Percentiles rank a stretch among this genome's conserved stretches.
Evolutionary conservation across 2,888 invertebrate species (phyloP).

Genomic region (Andrena bucephala): DNA sequence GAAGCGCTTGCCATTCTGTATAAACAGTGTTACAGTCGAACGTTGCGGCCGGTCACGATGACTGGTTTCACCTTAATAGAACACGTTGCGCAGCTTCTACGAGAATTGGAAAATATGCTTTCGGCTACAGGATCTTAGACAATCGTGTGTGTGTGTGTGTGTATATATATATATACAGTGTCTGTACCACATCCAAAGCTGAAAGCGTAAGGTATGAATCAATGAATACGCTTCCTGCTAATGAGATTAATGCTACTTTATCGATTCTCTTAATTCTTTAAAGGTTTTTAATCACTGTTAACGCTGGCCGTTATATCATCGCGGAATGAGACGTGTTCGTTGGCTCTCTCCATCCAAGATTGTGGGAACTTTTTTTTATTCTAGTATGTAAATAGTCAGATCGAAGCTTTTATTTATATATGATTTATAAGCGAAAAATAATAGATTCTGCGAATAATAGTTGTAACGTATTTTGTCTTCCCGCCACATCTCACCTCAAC

Average conservation of each 20-base stretch:
- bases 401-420: conserved; percentile 68
- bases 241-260: conserved; percentile 4
- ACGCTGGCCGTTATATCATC: conserved; percentile 52
- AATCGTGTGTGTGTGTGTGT: conserved; percentile 1
- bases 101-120: conserved; percentile 73
- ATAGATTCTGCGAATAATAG: conserved; percentile 38
- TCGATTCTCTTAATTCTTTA: not conserved
- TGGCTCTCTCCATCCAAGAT: conserved; percentile 12
- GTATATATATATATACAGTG: conserved; percentile 5
- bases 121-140: conserved; percentile 54
- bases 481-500: not conserved
- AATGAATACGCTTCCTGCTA: conserved; percentile 1
- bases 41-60: conserved; percentile 74
- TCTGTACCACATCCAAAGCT: conserved; percentile 22
- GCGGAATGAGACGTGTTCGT: conserved; percentile 15
- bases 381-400: conserved; percentile 61
- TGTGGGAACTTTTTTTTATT: conserved; percentile 50
- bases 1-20: conserved; percentile 78
- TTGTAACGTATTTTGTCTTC: not conserved
- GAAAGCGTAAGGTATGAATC: conserved; percentile 22
- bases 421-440: conserved; percentile 63
- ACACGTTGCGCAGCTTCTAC: conserved; percentile 74
- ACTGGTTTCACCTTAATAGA: conserved; percentile 73
- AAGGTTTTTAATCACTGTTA: conserved; percentile 23
- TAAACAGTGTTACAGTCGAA: conserved; percentile 80